A percentile compares a stretch with the other conserved stretches of the same genome.
Evolutionary conservation across 2,888 invertebrate species (phyloP).

Genomic region (Polyommatus iphigenia): DNA sequence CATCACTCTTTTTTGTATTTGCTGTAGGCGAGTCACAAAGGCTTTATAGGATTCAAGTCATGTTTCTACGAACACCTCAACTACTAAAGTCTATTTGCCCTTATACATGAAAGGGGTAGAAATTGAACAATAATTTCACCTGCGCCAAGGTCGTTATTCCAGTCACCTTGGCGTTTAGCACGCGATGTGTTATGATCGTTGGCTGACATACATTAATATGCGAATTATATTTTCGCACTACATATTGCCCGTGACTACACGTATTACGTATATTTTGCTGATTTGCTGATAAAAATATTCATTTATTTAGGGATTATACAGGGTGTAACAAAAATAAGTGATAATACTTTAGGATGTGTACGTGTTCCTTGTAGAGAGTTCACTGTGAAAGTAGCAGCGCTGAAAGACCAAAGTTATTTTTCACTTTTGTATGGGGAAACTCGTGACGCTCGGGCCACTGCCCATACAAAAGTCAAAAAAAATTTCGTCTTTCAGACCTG

Average conservation of each 20-base stretch:
- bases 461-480: too few relatives aligned
- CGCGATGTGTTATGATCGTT: slow-evolving; percentile 36
- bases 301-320: too few relatives aligned
- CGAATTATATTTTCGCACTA: slow-evolving; percentile 38
- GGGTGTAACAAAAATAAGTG: too few relatives aligned
- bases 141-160: slow-evolving; percentile 16
- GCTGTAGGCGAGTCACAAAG: background rate
- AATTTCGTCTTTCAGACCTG: too few relatives aligned
- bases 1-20: background rate
- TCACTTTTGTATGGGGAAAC: too few relatives aligned
- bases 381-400: too few relatives aligned
- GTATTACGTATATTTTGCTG: too few relatives aligned
- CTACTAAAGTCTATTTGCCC: background rate
- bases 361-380: too few relatives aligned
- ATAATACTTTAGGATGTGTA: too few relatives aligned
- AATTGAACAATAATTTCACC: background rate
- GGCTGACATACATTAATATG: slow-evolving; percentile 30
- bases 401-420: too few relatives aligned
- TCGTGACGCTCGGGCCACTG: too few relatives aligned
- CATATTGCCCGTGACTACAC: background rate
- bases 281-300: too few relatives aligned
- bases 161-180: slow-evolving; percentile 39
- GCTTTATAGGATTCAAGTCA: background rate
- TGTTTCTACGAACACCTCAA: background rate
- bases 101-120: background rate